Evolutionary conservation across 2,113 vertebrate species (phyloP), one percentile per base, ranked within the genome.

Genomic region (Podarcis cretensis): DNA sequence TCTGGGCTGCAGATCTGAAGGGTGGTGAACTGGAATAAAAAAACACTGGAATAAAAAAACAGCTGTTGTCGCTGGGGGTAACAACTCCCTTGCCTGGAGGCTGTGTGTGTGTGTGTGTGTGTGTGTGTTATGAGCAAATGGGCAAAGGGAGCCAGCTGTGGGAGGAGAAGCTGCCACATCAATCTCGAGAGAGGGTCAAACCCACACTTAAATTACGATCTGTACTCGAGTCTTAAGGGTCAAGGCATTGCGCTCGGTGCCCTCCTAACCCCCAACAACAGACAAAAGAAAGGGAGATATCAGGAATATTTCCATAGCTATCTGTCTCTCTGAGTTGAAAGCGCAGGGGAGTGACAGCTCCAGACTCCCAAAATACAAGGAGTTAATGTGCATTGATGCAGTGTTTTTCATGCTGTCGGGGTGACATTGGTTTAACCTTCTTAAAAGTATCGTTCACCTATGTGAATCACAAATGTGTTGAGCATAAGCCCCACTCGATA

Each of bases 21-120:
- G 85, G 90, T 23, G 7, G 90, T 86, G 92, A 93, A 90, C 43
- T 27, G 35, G 35, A 35, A 35, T 35, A 35, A 35, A 35, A 21
- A 88, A 94, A 92, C 92, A 81, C 74, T 81, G 94, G 86, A 90
- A 94, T 90, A 90, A 92, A 91, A 54, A 84, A 92, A 81, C 32
- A 7, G 82, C 88, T 90, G 90, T 92, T 91, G 87, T 27, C 4
- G 0, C 84, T 89, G 92, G 91, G 48, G 84, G 9, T 2, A 5
- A 20, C 69, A 23, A 21, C 85, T 75, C 90, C 84, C 0, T 10
- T 0, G 20, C 0, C 32, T 85, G 7, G 86, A 78, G 88, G 18
- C 35, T 35, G 35, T 35, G 35, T 35, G 9, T 85, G 8, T 48
- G 10, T 48, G 43, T 48, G 76, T 12, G 3, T 27, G 37, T 48